Base-by-base conservation (phyloP, 2,797 vertebrate genomes). In the Echiichthys vipera region DNA sequence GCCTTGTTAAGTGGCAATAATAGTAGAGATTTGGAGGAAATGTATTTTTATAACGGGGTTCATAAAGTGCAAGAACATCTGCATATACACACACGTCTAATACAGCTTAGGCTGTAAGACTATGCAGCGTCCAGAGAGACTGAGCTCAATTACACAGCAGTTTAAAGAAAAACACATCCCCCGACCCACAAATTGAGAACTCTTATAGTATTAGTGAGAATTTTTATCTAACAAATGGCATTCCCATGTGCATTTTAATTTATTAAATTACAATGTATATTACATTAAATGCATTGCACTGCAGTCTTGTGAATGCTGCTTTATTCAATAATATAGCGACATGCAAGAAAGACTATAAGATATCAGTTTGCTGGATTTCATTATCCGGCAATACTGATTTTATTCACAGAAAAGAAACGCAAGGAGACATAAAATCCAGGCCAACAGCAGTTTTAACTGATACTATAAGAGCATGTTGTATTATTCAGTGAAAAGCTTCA, bases 361-460 rank as follows among this genome's bases (percentile, higher is more conserved):
- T n/a, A n/a, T n/a, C n/a, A n/a, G n/a, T n/a, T n/a, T n/a, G n/a
- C n/a, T 25, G 1, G 5, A 36, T 61, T 79, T 73, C 24, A 18
- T 39, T 50, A 54, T 40, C 11, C 18, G 42, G 3, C 15, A 29
- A 39, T 32, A 8, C 12, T 14, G 11, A 1, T 18, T 62, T 62
- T 18, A 36, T 57, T 25, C 18, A 54, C 0, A 36, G 30, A 39
- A 65, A 50, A 50, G 46, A 29, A 34, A 40, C 15, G n/a, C 15
- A 40, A 0, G 6, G 18, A 45, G 32, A 71, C 34, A 61, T 54
- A 20, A 30, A 49, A 74, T 18, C 27, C 18, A 40, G 27, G 42
- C 50, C 25, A 77, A 43, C 2, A 8, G 25, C 65, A 43, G 39
- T 71, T 65, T 36, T 51, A 47, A 30, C 17, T 29, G 22, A 73